These are phyloP conservation scores for Halocynthia aurantium DNA, from an alignment of 23 tunicate species.

Conservation along the genomic window DNA sequence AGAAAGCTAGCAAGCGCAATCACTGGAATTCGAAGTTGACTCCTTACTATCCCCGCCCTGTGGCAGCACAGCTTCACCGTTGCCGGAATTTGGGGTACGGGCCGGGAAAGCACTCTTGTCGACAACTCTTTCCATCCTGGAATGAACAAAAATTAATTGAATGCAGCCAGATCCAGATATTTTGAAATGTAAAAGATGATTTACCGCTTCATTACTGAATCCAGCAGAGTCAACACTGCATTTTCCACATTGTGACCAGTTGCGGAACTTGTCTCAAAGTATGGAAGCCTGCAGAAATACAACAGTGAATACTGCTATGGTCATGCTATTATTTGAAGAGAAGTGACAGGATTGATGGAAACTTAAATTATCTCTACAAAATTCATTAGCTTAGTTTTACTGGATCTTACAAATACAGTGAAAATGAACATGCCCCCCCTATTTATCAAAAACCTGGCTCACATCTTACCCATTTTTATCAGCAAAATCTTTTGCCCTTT, in stretches of 20 bases:
- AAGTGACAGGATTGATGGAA: neutral
- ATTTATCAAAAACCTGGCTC: neutral
- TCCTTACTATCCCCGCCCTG: constrained; percentile 10
- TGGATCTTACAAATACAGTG: neutral
- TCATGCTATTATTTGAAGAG: neutral
- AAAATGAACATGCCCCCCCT: neutral
- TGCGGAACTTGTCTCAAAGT: constrained; percentile 97
- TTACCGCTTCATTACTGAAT: constrained; percentile 95
- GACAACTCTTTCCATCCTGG: constrained; percentile 83
- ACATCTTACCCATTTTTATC: constrained; percentile 68
- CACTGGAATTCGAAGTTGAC: constrained; percentile 7
- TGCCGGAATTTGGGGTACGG: constrained; percentile 22
- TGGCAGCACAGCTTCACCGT: constrained; percentile 17
- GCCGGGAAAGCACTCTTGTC: constrained; percentile 80
- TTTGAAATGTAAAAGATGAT: neutral
- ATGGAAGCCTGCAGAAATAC: constrained; percentile 55
- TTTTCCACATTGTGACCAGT: constrained; percentile 92
- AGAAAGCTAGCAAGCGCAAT: constrained; percentile 52
- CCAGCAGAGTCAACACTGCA: constrained; percentile 66
- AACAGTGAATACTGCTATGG: neutral
- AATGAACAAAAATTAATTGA: neutral
- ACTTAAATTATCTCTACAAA: neutral
- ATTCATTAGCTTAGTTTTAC: neutral
- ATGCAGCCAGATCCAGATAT: neutral
- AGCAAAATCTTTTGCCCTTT: constrained; percentile 88